Conservation (phyloP, 53 echinoderm and acorn worm genomes). For the Mesocentrotus franciscanus region DNA sequence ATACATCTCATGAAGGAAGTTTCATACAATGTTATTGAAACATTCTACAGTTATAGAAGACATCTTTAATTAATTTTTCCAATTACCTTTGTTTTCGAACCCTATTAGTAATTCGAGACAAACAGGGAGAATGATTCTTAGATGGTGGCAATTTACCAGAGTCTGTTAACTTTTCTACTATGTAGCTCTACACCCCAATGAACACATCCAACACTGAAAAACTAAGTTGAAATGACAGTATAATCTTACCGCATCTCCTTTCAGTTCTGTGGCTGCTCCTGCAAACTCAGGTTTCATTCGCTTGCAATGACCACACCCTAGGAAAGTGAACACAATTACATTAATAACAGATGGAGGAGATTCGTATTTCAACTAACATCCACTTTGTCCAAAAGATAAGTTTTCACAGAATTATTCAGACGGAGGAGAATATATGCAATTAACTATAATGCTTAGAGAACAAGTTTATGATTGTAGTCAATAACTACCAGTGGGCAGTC, state of each 20-base stretch:
- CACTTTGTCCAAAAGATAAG: too few relatives aligned
- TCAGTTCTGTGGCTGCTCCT: constrained; percentile 89
- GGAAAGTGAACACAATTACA: not conserved
- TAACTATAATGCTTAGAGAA: too few relatives aligned
- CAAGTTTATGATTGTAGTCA: too few relatives aligned
- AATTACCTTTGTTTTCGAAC: too few relatives aligned
- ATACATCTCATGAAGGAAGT: not conserved
- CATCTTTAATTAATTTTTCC: too few relatives aligned
- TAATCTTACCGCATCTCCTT: constrained; percentile 86
- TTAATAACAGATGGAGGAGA: not conserved
- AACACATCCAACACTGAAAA: not conserved
- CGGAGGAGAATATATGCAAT: too few relatives aligned
- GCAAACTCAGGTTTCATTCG: constrained; percentile 98
- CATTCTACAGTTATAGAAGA: not conserved
- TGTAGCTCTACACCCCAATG: not conserved
- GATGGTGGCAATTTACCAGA: too few relatives aligned
- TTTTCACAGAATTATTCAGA: too few relatives aligned
- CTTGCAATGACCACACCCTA: constrained; percentile 99
- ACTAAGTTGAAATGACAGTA: not conserved
- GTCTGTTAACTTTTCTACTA: not conserved
- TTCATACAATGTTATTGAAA: not conserved
- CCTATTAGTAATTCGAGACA: not conserved
- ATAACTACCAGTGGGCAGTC: too few relatives aligned
- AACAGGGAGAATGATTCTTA: not conserved
- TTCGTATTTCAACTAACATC: too few relatives aligned